Evolutionary conservation across 2,797 vertebrate species (phyloP), one percentile per base, ranked within the genome.

Genomic region (Acanthornis magna): DNA sequence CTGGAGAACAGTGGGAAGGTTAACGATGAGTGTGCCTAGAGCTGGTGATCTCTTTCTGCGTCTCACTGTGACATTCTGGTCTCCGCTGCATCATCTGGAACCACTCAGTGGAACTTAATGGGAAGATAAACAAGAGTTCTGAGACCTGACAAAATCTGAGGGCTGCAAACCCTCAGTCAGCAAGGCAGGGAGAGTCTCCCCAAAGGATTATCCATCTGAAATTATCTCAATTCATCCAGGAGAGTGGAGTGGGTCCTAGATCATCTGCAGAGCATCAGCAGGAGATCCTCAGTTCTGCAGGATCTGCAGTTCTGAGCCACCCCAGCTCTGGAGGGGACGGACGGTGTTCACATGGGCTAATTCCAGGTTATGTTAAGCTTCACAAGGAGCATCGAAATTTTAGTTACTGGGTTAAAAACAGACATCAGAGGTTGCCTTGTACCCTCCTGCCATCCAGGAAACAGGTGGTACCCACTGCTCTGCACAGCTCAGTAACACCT

Each of bases 1-100:
- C 92, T 95, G 92, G 84, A 91, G 80, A 87, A 57, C 65, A 74
- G 94, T 95, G 94, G 89, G 94, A 93, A 95, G 91, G 95, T 91
- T 96, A 93, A 58, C 0, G 61, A 91, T 81, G 85, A 91, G 53
- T 66, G 19, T 76, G 79, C 78, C 72, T 19, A 36, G 66, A 95
- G 66, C 62, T 91, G 76, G 15, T 63, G 53, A 93, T 60, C 55
- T 92, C 75, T 68, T 80, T 73, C 79, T 67, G 74, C 2, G 1
- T n/a, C 71, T 93, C 87, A 51, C 38, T 65, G 45, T 16, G 60
- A 20, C 45, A 38, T 38, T 68, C 61, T 54, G 29, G 27, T 92
- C 72, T 78, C 72, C 57, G 32, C 47, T 11, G 5, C 16, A 40
- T 67, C 58, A 86, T 77, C 65, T 83, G 78, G 82, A 95, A 78